Evolutionary conservation across 2,113 vertebrate species (phyloP).

Genomic region (Chlamydotis undulata): DNA sequence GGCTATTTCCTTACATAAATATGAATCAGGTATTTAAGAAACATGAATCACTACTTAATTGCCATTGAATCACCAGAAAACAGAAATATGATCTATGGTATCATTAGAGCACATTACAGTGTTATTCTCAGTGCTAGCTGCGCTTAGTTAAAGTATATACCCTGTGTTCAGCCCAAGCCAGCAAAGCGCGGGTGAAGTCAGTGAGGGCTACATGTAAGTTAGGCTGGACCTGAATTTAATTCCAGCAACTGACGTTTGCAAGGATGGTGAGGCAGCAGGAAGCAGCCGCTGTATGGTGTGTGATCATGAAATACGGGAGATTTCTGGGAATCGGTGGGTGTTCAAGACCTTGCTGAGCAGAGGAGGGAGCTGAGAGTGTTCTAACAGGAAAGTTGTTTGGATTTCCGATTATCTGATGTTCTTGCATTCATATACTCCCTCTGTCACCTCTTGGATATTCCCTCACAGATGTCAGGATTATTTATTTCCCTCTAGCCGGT

Average conservation of each 20-base stretch:
- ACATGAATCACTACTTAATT: not conserved
- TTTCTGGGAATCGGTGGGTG: conserved; percentile 13
- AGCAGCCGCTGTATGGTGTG: not conserved
- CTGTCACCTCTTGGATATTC: conserved; percentile 18
- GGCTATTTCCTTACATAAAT: not conserved
- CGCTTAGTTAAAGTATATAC: not conserved
- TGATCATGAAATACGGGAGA: not conserved
- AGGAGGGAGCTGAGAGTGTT: not conserved
- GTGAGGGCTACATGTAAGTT: not conserved
- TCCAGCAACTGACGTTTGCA: not conserved
- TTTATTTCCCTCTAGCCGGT: not conserved
- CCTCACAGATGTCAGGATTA: not conserved
- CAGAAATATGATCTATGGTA: not conserved
- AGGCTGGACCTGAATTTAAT: not conserved
- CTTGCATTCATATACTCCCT: not conserved
- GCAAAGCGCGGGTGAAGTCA: not conserved
- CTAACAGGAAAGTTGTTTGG: conserved; percentile 10
- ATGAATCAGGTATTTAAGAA: not conserved
- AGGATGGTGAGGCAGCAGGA: not conserved
- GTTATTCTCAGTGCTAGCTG: not conserved
- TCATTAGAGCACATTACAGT: not conserved
- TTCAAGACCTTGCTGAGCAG: not conserved
- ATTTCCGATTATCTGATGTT: not conserved
- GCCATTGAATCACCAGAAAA: not conserved
- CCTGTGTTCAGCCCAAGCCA: not conserved